These are phyloP conservation scores for Rhodeus uyekii DNA, from an alignment of 2,797 vertebrate species.

Conservation along the genomic window DNA sequence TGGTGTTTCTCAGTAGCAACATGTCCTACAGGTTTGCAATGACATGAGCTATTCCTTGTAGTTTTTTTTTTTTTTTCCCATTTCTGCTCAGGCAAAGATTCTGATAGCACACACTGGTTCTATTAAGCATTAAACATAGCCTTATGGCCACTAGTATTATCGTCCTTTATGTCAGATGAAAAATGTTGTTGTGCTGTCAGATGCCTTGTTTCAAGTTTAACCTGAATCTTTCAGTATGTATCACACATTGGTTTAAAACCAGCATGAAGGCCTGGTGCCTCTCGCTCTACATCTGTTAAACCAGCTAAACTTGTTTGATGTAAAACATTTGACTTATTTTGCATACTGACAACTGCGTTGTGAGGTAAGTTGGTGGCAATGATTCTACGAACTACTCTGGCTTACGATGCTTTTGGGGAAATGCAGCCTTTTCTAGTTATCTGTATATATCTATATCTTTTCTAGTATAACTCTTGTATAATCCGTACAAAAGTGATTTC, in stretches of 20 bases:
- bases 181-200: slow-evolving; percentile 1
- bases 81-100: background rate
- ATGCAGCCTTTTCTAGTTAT: background rate
- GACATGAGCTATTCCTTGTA: background rate
- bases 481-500: background rate
- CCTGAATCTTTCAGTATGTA: background rate
- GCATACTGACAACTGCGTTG: background rate
- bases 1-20: background rate
- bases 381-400: background rate
- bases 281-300: background rate
- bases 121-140: background rate
- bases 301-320: slow-evolving; percentile 35
- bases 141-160: background rate
- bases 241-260: background rate
- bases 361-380: background rate
- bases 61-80: background rate
- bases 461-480: background rate
- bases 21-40: background rate
- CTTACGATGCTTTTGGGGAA: background rate
- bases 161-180: background rate
- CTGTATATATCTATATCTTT: no score
- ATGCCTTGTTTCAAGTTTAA: slow-evolving; percentile 1
- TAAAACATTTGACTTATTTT: slow-evolving; percentile 1
- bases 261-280: background rate
- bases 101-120: background rate